Evolutionary conservation across 2,888 invertebrate species (phyloP), one percentile per base, ranked within the genome.

Genomic region (Nycteola revayana): DNA sequence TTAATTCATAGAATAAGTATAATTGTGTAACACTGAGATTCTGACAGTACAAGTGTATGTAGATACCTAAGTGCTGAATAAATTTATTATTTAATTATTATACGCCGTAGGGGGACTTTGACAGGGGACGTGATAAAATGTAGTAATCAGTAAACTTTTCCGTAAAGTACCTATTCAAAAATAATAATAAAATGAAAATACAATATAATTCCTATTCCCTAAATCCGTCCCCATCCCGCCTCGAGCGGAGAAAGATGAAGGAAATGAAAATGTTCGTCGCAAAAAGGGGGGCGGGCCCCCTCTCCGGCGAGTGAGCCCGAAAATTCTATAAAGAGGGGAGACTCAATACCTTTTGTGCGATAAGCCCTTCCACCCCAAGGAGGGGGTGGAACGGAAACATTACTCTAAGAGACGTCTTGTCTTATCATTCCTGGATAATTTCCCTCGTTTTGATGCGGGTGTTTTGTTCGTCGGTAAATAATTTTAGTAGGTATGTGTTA

Each of bases 211-310:
- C n/a, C n/a, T n/a, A n/a, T 14, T 10, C 0, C 42, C 66, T 41
- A 18, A 81, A 34, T 84, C 42, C 84, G 54, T 33, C 66, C 66
- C 81, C 64, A n/a, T 67, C 10, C 43, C 27, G 49, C 71, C 71
- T 77, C 77, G 73, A 79, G 82, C 83, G 77, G 85, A 78, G 85
- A 88, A 88, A 88, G 87, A 87, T 88, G 87, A 87, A 88, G 87
- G 87, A 88, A 88, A 88, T 88, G 87, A 88, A 87, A 87, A 85
- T 85, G 87, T 86, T 84, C 87, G 82, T 80, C 75, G 85, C 87
- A 86, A 86, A 87, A 87, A 84, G 83, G 87, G 85, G 79, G 58
- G 18, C 29, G 40, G n/a, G 37, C 56, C 54, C 56, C 60, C 64
- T 60, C 49, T 71, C 60, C 66, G 64, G 60, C 66, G 58, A 55